Base-by-base conservation (phyloP, 2,888 invertebrate genomes). In the Coenonympha arcania region DNA sequence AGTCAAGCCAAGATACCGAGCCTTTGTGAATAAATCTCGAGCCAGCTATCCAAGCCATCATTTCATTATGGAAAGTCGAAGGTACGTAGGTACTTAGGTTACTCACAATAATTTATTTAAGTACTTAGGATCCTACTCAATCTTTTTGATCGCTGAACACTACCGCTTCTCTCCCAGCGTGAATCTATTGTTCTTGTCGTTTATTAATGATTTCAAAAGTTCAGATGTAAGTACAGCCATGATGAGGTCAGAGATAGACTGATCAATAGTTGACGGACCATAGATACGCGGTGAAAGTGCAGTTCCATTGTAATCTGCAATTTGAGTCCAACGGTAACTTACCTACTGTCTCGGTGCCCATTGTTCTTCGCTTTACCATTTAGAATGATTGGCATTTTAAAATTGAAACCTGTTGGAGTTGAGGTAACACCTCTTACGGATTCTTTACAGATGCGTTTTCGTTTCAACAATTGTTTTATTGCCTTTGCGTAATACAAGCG, bases 321-420 rank as follows among this genome's bases (percentile, higher is more conserved):
- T 34, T 44, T 24, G 34, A 44, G 24, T 15, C 33, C 74, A 61
- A 64, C 59, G 66, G 71, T 78, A 73, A 71, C 66, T 67, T 66
- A 63, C 56, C 56, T 66, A 62, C 56, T 56, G 55, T 52, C 45
- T 44, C 18, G 20, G 41, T 28, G 42, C 56, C 78, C 57, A 81
- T 82, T 82, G 81, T 81, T 80, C 73, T 71, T 67, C 60, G 63
- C 61, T 62, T 65, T 56, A 62, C 63, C 62, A 67, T 71, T 73
- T 73, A 69, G 66, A 68, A 48, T 54, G 56, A 61, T 56, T 54
- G 58, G 51, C 50, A 55, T 57, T 59, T 58, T 56, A 54, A 51
- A 53, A 48, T 55, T 48, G 47, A 48, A 54, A 56, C 46, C 46
- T 48, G 45, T 57, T 57, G 40, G 20, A 26, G 31, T 36, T 47